Evolutionary conservation across 2,113 vertebrate genomes (phyloP).

Genomic region (Macroglossus sobrinus): DNA sequence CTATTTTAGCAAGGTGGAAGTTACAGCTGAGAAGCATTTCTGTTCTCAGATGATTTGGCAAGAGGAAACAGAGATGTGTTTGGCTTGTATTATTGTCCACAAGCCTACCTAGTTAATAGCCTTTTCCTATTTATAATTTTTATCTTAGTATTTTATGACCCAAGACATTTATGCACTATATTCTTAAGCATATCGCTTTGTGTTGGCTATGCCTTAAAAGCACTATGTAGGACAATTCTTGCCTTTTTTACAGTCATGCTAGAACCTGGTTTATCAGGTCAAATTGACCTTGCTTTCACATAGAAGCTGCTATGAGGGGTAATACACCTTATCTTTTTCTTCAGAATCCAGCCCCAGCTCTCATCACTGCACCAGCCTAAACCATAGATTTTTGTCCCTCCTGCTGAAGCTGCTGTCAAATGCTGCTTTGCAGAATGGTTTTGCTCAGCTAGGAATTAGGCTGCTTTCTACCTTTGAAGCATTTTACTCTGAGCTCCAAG

Average conservation of each 20-base stretch:
- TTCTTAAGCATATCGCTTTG: background rate
- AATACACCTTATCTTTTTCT: background rate
- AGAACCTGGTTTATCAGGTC: too few relatives aligned
- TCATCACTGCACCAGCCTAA: fast-evolving
- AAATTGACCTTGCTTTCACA: background rate
- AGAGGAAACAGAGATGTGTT: background rate
- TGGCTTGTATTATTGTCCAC: background rate
- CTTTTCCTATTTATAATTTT: background rate
- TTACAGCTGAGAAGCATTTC: too few relatives aligned
- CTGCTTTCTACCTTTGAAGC: background rate
- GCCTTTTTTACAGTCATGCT: background rate
- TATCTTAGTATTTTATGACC: background rate
- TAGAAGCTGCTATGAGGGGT: fast-evolving
- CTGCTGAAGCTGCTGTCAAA: background rate
- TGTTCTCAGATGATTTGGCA: background rate
- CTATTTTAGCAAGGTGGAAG: background rate
- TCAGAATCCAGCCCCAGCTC: background rate
- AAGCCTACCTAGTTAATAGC: background rate
- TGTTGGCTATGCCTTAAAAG: background rate
- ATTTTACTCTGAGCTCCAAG: background rate
- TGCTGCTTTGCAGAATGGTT: background rate
- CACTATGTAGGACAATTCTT: background rate
- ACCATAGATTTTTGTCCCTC: fast-evolving
- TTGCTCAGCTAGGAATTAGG: background rate
- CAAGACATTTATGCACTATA: background rate